Evolutionary conservation across 2,888 invertebrate species (phyloP).

Genomic region (Ophioninae sp.): DNA sequence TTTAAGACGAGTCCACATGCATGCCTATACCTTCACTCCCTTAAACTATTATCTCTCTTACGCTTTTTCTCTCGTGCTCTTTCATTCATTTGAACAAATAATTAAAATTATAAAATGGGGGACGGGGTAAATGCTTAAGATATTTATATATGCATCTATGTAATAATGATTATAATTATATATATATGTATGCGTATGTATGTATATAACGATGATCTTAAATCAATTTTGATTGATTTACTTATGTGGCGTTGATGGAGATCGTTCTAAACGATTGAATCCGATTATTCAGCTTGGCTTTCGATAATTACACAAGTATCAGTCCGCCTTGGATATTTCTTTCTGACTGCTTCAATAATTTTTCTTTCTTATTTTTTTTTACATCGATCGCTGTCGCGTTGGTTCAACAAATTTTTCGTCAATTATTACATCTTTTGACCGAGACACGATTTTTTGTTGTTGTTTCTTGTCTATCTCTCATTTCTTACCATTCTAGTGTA

Average conservation of each 20-base stretch:
- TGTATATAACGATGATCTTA: conserved; percentile 69
- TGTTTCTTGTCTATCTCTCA: neutral
- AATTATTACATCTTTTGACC: conserved; percentile 5
- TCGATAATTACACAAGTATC: conserved; percentile 55
- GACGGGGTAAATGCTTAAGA: conserved; percentile 45
- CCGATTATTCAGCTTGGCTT: conserved; percentile 41
- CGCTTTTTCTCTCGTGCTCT: conserved; percentile 30
- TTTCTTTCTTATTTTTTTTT: conserved; percentile 26
- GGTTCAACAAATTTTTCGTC: neutral
- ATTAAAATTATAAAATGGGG: conserved; percentile 36
- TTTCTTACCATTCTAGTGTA: too few species aligned
- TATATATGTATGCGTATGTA: conserved; percentile 39
- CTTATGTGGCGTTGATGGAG: conserved; percentile 49
- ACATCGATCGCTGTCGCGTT: neutral
- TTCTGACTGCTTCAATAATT: conserved; percentile 25
- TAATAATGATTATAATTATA: conserved; percentile 42
- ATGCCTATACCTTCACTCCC: conserved; percentile 12
- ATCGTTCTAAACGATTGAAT: conserved; percentile 58
- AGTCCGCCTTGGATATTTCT: conserved; percentile 34
- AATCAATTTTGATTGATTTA: conserved; percentile 78
- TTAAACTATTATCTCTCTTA: conserved; percentile 29
- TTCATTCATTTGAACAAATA: conserved; percentile 29
- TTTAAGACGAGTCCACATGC: conserved; percentile 6
- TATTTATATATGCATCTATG: conserved; percentile 39
- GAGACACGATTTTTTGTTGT: too few species aligned